These are phyloP conservation scores for Caerostris darwini DNA, from an alignment of 1,140 invertebrate species.

Conservation along the genomic window DNA sequence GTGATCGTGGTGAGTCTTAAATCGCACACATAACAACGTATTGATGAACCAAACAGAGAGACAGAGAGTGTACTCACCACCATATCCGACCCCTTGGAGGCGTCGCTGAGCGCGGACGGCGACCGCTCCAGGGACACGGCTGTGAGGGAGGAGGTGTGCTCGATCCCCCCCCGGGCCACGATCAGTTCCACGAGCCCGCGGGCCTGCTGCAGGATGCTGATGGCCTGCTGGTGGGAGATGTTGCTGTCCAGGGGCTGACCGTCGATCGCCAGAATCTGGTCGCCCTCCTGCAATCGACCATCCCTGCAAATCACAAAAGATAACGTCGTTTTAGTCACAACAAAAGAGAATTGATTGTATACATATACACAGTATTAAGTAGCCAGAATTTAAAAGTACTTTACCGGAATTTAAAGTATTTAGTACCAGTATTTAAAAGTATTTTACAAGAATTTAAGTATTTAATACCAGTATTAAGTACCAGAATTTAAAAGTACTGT, in stretches of 20 bases:
- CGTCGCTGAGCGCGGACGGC: slow-evolving; percentile 87
- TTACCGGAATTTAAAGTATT: no score
- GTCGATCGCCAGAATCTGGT: slow-evolving; percentile 95
- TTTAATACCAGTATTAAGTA: no score
- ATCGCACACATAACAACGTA: no score
- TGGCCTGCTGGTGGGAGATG: slow-evolving; percentile 93
- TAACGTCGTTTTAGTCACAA: no score
- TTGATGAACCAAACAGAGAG: neutral
- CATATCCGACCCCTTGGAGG: slow-evolving; percentile 88
- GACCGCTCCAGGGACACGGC: slow-evolving; percentile 83
- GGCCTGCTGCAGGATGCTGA: slow-evolving; percentile 90
- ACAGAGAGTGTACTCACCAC: slow-evolving; percentile 84
- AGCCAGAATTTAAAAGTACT: no score
- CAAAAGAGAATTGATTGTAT: no score
- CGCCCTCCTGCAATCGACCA: slow-evolving; percentile 89
- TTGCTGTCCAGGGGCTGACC: slow-evolving; percentile 89
- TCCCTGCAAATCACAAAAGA: slow-evolving; percentile 85
- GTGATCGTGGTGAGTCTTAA: no score
- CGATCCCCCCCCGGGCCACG: slow-evolving; percentile 84
- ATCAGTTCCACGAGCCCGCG: slow-evolving; percentile 89
- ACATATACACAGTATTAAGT: no score
- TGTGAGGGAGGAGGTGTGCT: slow-evolving; percentile 76
- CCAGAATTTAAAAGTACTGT: no score
- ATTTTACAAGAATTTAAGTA: no score
- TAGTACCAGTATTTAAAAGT: no score